A percentile compares a stretch with the other conserved stretches of the same genome.
These are phyloP conservation scores for Philonicus albiceps DNA, from an alignment of 2,888 invertebrate genomes.

Conservation along the genomic window DNA sequence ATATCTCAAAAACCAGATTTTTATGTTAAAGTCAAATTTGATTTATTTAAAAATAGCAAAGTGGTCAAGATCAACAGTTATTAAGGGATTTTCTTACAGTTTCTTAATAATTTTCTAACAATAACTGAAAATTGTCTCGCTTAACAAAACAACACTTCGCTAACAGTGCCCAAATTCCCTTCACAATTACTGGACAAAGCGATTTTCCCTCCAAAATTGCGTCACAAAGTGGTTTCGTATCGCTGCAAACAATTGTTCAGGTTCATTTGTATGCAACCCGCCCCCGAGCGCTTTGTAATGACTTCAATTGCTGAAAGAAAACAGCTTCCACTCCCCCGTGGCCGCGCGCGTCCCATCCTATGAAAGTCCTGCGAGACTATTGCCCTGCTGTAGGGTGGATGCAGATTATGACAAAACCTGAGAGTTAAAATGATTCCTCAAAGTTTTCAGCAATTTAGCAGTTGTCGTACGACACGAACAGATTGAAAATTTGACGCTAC, in stretches of 20 bases:
- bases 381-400: neutral
- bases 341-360: neutral
- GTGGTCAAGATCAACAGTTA: neutral
- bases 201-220: neutral
- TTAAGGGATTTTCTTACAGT: neutral
- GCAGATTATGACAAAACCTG: neutral
- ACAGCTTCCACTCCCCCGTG: neutral
- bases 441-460: slow-evolving; percentile 6
- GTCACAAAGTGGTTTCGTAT: neutral
- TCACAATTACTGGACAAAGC: too few species aligned
- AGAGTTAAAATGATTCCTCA: neutral
- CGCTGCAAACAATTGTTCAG: neutral
- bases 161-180: neutral
- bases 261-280: slow-evolving; percentile 15
- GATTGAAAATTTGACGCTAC: neutral
- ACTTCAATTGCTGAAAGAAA: slow-evolving; percentile 10
- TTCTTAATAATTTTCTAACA: neutral
- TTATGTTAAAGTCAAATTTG: too few species aligned
- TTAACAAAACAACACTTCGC: slow-evolving; percentile 11
- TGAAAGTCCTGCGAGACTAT: neutral
- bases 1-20: too few species aligned
- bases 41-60: too few species aligned
- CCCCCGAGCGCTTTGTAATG: slow-evolving; percentile 14
- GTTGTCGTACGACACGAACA: neutral
- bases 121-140: neutral